These are phyloP conservation scores for Rhadinocentrus ornatus DNA, from an alignment of 2,797 vertebrate species.

Conservation along the genomic window DNA sequence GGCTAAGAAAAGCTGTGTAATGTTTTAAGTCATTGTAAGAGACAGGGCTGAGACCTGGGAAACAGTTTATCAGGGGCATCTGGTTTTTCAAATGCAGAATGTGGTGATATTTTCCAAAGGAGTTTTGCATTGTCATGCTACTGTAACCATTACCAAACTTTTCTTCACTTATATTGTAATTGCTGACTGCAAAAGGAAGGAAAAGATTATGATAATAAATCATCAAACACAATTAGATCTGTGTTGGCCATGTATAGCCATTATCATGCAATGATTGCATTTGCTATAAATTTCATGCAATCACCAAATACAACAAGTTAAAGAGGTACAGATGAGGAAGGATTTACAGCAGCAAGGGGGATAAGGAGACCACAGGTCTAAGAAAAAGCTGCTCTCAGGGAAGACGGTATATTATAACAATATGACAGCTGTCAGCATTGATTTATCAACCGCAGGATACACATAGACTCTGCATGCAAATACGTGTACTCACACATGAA, in stretches of 20 bases:
- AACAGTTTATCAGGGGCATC: slow-evolving; percentile 47
- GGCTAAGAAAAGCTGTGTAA: slow-evolving; percentile 44
- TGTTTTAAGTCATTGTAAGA: slow-evolving; percentile 41
- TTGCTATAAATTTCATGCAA: slow-evolving; percentile 1
- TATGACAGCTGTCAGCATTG: slow-evolving; percentile 63
- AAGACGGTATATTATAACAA: slow-evolving; percentile 53
- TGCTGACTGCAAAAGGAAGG: slow-evolving; percentile 3
- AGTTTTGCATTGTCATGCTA: slow-evolving; percentile 21
- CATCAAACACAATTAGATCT: neutral
- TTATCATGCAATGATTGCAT: neutral
- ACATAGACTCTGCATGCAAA: slow-evolving; percentile 21
- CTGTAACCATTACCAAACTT: slow-evolving; percentile 28
- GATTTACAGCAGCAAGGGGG: slow-evolving; percentile 55
- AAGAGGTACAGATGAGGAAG: neutral
- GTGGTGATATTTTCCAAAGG: slow-evolving; percentile 35
- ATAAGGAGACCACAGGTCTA: slow-evolving; percentile 46
- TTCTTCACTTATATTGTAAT: slow-evolving; percentile 9
- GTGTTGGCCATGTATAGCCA: neutral
- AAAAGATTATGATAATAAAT: neutral
- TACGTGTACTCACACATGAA: slow-evolving; percentile 36
- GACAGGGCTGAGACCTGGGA: slow-evolving; percentile 30
- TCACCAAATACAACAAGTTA: slow-evolving; percentile 18
- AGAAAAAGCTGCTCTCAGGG: slow-evolving; percentile 41
- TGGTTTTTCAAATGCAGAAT: slow-evolving; percentile 42
- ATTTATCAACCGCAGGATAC: slow-evolving; percentile 52